These are phyloP conservation scores for Syrphus vitripennis DNA, from an alignment of 2,888 invertebrate genomes.

Conservation along the genomic window DNA sequence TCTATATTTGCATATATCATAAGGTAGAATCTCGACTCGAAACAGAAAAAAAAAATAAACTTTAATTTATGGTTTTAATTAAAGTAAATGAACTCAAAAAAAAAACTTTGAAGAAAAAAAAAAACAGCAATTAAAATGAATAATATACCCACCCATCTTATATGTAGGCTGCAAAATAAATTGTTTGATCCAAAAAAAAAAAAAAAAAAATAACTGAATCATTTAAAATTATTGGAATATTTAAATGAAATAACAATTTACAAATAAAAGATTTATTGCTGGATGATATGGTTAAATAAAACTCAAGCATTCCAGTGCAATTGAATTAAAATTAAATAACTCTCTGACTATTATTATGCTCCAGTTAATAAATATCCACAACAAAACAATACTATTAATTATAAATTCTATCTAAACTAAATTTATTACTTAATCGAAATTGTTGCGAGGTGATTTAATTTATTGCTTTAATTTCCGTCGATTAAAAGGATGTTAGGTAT, in stretches of 20 bases:
- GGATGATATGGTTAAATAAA: background rate
- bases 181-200: background rate
- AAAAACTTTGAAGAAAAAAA: background rate
- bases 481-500: constrained; percentile 47
- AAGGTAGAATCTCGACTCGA: background rate
- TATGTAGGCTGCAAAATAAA: background rate
- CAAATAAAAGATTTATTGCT: constrained; percentile 10
- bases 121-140: background rate
- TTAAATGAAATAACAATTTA: background rate
- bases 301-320: background rate
- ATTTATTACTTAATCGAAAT: constrained; percentile 51
- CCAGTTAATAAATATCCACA: constrained; percentile 23
- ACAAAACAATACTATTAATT: constrained; percentile 45
- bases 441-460: constrained; percentile 57
- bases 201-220: background rate
- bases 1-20: background rate
- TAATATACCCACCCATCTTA: background rate
- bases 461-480: constrained; percentile 66
- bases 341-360: background rate
- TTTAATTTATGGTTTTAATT: background rate
- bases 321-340: constrained; percentile 21
- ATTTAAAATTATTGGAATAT: constrained; percentile 1
- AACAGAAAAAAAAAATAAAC: background rate
- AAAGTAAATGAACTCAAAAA: background rate
- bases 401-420: constrained; percentile 42